Evolutionary conservation across 2,797 vertebrate species (phyloP).

Genomic region (Lacerta viridis): DNA sequence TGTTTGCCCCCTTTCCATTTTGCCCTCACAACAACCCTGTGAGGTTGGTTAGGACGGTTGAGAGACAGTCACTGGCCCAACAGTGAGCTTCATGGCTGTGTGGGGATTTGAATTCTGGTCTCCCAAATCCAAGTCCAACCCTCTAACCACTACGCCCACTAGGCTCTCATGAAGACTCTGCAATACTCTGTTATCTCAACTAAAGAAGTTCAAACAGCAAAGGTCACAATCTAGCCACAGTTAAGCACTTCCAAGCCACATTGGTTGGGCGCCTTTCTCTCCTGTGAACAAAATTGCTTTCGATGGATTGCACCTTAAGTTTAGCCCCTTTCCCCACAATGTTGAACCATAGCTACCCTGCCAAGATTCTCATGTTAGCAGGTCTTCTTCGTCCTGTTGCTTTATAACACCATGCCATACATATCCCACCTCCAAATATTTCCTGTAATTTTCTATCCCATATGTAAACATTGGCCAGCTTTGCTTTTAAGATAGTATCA

Average conservation of each 20-base stretch:
- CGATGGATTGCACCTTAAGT: neutral
- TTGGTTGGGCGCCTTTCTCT: neutral
- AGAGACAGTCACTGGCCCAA: too few relatives aligned
- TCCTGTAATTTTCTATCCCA: neutral
- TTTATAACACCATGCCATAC: neutral
- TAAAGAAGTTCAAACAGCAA: neutral
- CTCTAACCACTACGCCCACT: too few relatives aligned
- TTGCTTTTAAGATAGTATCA: slow-evolving; percentile 33
- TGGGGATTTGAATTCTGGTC: too few relatives aligned
- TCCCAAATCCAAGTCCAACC: too few relatives aligned
- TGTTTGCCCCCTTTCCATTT: too few relatives aligned
- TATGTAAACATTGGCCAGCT: slow-evolving; percentile 13
- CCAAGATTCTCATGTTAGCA: neutral
- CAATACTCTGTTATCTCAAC: too few relatives aligned
- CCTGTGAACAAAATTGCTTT: neutral
- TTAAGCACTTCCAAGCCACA: neutral
- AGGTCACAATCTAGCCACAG: neutral
- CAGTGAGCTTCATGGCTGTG: too few relatives aligned
- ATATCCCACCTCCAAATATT: neutral
- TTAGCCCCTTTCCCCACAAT: neutral
- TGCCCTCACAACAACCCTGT: too few relatives aligned
- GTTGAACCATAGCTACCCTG: neutral
- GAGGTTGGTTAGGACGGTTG: too few relatives aligned
- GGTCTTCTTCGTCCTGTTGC: slow-evolving; percentile 4
- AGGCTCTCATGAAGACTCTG: too few relatives aligned